These are phyloP conservation scores for Leucozona laternaria DNA, from an alignment of 2,888 invertebrate species.

Conservation along the genomic window DNA sequence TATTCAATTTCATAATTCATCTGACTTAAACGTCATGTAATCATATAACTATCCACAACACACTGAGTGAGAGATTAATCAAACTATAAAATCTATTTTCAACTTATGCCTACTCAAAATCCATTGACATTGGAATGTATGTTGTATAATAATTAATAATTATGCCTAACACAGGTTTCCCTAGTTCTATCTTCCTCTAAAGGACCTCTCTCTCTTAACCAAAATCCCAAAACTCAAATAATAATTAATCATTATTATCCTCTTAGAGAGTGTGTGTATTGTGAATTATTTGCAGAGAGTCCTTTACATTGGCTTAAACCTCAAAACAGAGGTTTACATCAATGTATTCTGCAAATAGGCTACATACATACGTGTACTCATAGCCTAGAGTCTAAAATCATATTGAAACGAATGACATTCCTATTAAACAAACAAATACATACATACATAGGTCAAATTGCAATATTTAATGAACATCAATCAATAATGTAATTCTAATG, in stretches of 20 bases:
- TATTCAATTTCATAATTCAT: neutral
- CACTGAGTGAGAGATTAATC: neutral
- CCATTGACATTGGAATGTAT: neutral
- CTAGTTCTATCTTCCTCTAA: neutral
- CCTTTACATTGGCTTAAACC: neutral
- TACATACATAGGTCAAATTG: neutral
- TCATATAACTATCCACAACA: neutral
- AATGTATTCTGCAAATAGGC: neutral
- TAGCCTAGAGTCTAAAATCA: neutral
- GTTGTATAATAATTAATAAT: neutral
- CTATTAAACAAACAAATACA: too few species aligned
- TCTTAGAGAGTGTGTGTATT: neutral
- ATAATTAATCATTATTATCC: constrained; percentile 7
- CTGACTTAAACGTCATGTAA: neutral
- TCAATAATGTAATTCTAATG: neutral
- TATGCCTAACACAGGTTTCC: neutral
- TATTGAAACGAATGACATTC: neutral
- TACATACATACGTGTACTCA: too few species aligned
- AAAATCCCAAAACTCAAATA: neutral
- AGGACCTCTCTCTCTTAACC: too few species aligned
- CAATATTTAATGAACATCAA: constrained; percentile 5
- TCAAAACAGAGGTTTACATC: neutral
- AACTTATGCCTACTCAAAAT: neutral
- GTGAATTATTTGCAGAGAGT: neutral
- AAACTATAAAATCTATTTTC: neutral